A percentile compares a stretch with the other conserved stretches of the same genome.
Conservation (phyloP, 2,113 vertebrate genomes). For the Tychaedon coryphoeus region DNA sequence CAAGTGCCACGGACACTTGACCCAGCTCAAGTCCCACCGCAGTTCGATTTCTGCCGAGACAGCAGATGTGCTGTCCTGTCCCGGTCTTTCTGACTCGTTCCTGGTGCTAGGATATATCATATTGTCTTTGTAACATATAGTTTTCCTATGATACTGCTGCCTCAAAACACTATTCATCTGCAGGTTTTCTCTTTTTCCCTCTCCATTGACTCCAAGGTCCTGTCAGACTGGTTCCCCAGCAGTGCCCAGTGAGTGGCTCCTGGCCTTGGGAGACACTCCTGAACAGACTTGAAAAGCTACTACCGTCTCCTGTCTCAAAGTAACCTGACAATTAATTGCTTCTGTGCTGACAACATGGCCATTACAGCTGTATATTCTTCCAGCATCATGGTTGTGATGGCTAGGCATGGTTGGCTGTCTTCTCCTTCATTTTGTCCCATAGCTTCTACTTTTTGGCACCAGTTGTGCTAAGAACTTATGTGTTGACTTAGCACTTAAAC, state of each 20-base stretch:
- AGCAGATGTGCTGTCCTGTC: accelerated
- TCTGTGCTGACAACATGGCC: background rate
- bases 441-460: background rate
- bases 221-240: background rate
- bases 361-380: background rate
- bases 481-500: background rate
- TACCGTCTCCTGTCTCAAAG: background rate
- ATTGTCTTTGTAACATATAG: accelerated
- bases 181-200: background rate
- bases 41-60: background rate
- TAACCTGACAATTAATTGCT: background rate
- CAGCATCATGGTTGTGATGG: background rate
- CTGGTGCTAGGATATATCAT: background rate
- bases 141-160: background rate
- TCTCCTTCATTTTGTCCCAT: background rate
- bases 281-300: background rate
- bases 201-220: background rate
- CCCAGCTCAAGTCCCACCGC: background rate
- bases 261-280: background rate
- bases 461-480: background rate
- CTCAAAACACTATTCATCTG: background rate
- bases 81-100: background rate
- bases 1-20: no score
- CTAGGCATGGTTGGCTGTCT: accelerated
- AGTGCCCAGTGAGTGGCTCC: background rate